Conservation (phyloP, 1,140 invertebrate genomes). For the Druon quercuslanigerum region DNA sequence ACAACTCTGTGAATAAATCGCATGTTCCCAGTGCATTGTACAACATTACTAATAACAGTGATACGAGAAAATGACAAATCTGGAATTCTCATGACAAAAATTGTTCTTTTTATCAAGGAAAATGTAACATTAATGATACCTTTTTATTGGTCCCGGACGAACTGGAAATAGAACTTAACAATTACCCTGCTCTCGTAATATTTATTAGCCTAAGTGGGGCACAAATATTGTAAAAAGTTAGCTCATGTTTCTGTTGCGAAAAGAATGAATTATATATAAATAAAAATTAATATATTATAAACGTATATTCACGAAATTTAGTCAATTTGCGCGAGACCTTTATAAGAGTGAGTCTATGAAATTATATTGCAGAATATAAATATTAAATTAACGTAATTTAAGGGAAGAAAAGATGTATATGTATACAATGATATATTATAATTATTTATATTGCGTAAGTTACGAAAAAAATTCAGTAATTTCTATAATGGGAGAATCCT, state of each 20-base stretch:
- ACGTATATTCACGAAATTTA: conserved; percentile 57
- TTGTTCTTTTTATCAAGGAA: too few relatives aligned
- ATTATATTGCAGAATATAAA: conserved; percentile 54
- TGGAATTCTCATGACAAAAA: not conserved
- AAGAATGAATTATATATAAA: conserved; percentile 13
- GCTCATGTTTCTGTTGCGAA: not conserved
- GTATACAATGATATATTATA: conserved; percentile 50
- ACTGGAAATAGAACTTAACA: too few relatives aligned
- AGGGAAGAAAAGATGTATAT: conserved; percentile 41
- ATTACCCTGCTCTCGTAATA: too few relatives aligned
- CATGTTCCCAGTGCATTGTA: not conserved
- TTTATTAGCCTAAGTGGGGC: not conserved
- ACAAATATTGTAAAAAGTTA: conserved; percentile 10
- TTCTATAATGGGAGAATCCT: too few relatives aligned
- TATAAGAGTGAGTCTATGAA: conserved; percentile 62
- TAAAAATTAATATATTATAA: conserved; percentile 33
- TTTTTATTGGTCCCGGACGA: not conserved
- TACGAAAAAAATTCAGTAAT: too few relatives aligned
- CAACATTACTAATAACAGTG: not conserved
- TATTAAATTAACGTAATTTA: conserved; percentile 32
- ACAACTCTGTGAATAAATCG: not conserved
- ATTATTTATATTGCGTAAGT: too few relatives aligned
- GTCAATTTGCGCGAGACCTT: conserved; percentile 72
- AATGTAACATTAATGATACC: too few relatives aligned
- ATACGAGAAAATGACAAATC: not conserved